Percentiles rank a stretch among this genome's conserved stretches.
Conservation (phyloP, 1,140 invertebrate species). For the Pseudomyrmex cubaensis region DNA sequence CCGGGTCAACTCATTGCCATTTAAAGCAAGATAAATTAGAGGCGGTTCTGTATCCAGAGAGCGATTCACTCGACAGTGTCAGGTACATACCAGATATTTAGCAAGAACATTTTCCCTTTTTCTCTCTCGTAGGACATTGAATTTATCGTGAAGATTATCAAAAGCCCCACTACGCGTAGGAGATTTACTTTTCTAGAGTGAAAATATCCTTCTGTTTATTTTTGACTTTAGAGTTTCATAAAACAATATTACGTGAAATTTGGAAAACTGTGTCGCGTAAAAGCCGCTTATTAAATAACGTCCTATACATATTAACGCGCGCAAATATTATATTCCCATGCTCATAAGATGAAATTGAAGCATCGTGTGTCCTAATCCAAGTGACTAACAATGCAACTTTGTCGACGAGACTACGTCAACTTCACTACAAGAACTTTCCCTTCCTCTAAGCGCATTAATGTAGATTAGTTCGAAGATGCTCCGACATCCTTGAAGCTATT, state of each 20-base stretch:
- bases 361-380: conserved; percentile 38
- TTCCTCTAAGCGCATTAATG: conserved; percentile 63
- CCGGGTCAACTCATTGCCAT: conserved; percentile 59
- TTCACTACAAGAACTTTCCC: conserved; percentile 36
- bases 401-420: conserved; percentile 58
- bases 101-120: conserved; percentile 17
- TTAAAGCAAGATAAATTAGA: conserved; percentile 60
- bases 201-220: neutral
- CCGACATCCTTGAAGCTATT: conserved; percentile 38
- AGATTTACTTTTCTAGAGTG: conserved; percentile 48
- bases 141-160: conserved; percentile 67
- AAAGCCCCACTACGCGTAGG: neutral
- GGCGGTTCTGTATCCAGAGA: conserved; percentile 43
- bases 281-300: neutral
- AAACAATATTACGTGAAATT: neutral
- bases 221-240: neutral
- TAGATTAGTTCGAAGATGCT: conserved; percentile 67
- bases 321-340: neutral
- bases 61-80: neutral
- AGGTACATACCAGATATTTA: conserved; percentile 20
- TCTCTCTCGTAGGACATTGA: conserved; percentile 53
- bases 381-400: conserved; percentile 51
- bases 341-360: conserved; percentile 30
- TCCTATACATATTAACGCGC: conserved; percentile 3
- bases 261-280: neutral